Evolutionary conservation across 2,888 invertebrate species (phyloP).

Genomic region (Synanthedon tipuliformis): DNA sequence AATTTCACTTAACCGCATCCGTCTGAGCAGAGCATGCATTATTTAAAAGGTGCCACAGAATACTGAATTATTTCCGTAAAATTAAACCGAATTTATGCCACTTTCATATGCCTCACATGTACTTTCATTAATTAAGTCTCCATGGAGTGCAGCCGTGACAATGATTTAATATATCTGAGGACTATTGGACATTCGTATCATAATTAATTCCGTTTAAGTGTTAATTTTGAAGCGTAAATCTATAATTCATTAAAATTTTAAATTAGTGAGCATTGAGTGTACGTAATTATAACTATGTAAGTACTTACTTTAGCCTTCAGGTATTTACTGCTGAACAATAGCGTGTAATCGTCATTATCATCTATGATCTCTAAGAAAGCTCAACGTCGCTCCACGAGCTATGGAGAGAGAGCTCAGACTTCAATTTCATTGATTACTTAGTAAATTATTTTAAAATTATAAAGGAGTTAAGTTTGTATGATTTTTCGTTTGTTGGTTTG

Average conservation of each 20-base stretch:
- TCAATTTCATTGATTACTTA: too few relatives aligned
- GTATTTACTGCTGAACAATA: too few relatives aligned
- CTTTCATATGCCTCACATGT: neutral
- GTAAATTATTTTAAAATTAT: too few relatives aligned
- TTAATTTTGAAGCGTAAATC: neutral
- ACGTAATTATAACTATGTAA: too few relatives aligned
- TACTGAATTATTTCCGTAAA: conserved; percentile 5
- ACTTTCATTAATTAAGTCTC: neutral
- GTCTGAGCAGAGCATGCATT: conserved; percentile 13
- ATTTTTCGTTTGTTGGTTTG: too few relatives aligned
- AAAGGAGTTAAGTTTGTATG: too few relatives aligned
- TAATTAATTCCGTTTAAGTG: neutral
- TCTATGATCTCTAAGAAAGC: too few relatives aligned
- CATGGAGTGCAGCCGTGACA: neutral
- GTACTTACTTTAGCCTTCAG: too few relatives aligned
- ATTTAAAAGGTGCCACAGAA: neutral
- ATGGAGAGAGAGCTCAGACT: too few relatives aligned
- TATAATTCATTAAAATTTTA: neutral
- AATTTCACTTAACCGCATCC: conserved; percentile 31
- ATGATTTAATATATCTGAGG: neutral
- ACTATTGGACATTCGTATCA: neutral
- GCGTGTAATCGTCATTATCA: too few relatives aligned
- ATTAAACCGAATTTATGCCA: conserved; percentile 1
- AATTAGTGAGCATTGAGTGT: neutral
- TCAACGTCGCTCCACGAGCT: too few relatives aligned